Conservation (phyloP, 2,113 vertebrate genomes). For the Scophthalmus maximus region DNA sequence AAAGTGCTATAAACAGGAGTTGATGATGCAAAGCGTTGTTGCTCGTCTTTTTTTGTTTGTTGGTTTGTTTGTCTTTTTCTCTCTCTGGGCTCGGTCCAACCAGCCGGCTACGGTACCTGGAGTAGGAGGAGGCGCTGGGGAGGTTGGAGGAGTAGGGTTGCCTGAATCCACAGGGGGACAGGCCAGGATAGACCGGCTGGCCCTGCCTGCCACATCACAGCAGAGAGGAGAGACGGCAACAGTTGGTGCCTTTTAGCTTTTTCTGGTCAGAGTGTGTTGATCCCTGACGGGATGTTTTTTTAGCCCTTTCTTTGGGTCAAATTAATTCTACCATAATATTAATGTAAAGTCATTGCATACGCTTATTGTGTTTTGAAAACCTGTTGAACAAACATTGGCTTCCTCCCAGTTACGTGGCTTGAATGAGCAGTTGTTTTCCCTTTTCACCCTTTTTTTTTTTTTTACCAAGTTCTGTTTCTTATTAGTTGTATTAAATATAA, state of each 20-base stretch:
- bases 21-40: constrained; percentile 35
- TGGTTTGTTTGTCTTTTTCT: neutral
- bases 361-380: too few relatives aligned
- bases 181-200: constrained; percentile 94
- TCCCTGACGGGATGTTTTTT: neutral
- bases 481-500: too few relatives aligned
- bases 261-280: constrained; percentile 11
- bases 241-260: constrained; percentile 50
- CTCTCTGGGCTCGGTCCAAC: constrained; percentile 50
- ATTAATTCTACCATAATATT: neutral
- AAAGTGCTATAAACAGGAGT: constrained; percentile 65
- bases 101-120: constrained; percentile 89
- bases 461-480: too few relatives aligned
- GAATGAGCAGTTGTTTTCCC: too few relatives aligned
- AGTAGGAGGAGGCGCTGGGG: constrained; percentile 92
- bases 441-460: too few relatives aligned
- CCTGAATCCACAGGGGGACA: constrained; percentile 98
- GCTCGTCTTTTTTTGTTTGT: neutral
- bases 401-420: too few relatives aligned
- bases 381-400: too few relatives aligned
- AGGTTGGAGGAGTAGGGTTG: constrained; percentile 92
- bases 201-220: constrained; percentile 90
- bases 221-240: constrained; percentile 72
- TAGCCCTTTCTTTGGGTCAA: neutral
- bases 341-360: neutral